Evolutionary conservation across 2,113 vertebrate species (phyloP).

Genomic region (Paramisgurnus dabryanus): DNA sequence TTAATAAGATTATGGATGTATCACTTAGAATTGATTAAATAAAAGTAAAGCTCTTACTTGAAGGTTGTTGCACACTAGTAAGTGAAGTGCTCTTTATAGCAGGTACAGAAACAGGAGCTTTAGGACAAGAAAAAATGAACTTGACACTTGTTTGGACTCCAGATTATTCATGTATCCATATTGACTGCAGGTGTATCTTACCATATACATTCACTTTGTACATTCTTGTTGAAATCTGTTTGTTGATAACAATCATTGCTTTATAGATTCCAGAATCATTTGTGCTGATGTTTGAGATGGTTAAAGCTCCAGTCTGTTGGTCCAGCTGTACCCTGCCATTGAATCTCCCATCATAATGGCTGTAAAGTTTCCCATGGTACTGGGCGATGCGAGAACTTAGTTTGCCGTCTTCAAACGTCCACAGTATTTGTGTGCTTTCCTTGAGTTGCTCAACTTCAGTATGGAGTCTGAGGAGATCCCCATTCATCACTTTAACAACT

Average conservation of each 20-base stretch:
- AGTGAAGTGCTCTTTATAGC: neutral
- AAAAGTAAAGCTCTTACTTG: neutral
- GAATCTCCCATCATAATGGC: neutral
- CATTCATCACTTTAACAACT: neutral
- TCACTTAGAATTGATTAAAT: too few species aligned
- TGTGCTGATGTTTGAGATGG: neutral
- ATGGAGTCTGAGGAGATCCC: neutral
- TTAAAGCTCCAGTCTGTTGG: neutral
- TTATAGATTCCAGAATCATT: slow-evolving; percentile 4
- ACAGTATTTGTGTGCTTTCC: neutral
- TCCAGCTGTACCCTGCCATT: neutral
- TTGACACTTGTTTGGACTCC: too few species aligned
- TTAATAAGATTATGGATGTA: too few species aligned
- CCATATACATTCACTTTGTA: neutral
- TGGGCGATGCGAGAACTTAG: neutral
- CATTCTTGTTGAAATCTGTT: neutral
- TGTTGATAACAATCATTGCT: neutral
- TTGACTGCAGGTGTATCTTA: neutral
- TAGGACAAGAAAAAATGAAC: neutral
- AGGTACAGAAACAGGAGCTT: neutral
- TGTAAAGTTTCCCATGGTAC: slow-evolving; percentile 10
- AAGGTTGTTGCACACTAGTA: neutral
- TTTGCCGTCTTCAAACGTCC: neutral
- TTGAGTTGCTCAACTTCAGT: neutral
- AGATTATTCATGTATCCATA: neutral